Base-by-base conservation (phyloP, 2,797 vertebrate species). In the Dermochelys coriacea region DNA sequence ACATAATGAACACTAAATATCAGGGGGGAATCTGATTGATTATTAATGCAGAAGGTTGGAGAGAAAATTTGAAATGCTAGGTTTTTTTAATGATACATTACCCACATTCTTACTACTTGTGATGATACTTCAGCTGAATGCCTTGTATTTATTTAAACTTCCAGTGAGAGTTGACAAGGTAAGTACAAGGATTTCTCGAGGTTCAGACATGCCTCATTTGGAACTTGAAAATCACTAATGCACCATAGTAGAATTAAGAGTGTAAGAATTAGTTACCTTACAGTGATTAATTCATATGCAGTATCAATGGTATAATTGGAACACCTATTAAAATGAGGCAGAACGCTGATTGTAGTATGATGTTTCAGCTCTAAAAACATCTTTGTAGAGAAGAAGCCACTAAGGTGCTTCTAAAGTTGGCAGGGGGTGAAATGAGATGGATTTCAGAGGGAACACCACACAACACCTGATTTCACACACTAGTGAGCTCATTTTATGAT, bases 301-400 rank as follows among this genome's bases (percentile, higher is more conserved):
- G 10, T 8, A 25, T 51, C 34, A 54, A 10, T 3, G 27, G 2
- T 87, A 49, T n/a, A 45, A 74, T 41, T 27, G 41, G 23, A 74
- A 74, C 71, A 23, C 21, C 12, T 45, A 25, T 23, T 74, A 45
- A 71, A 71, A 74, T 19, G 12, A 74, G 47, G 45, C 80, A 51
- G 47, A 80, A 34, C 49, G 9, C 45, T 88, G 49, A 4, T 80
- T 87, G 47, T 16, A 47, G 37, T 41, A 23, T 59, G 15, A 3
- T 41, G 6, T 93, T 94, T 1, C 49, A 31, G 89, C 89, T 45
- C 91, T 93, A 86, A 88, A 91, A 88, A 80, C 14, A 25, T 45
- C 41, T 41, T 71, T 41, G 18, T 41, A 25, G 41, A 74, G 6
- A 41, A 27, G 11, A 74, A 12, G 23, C 16, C 3, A 18, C 7